Evolutionary conservation across 35 echinoderm and acorn worm genomes (phyloP).

Genomic region (Amphiura filiformis): DNA sequence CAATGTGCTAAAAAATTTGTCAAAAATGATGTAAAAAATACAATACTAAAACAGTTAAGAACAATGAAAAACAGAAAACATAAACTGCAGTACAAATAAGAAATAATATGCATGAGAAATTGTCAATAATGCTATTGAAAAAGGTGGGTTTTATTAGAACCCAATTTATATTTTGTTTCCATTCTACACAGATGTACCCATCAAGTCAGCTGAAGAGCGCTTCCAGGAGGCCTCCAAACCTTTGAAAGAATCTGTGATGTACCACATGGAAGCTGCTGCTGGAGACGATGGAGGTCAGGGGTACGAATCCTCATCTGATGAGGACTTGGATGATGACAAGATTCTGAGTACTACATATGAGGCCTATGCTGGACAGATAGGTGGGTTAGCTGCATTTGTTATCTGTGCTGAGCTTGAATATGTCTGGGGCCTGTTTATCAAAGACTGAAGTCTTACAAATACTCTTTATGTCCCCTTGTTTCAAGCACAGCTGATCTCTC

Average conservation of each 20-base stretch:
- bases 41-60: too few relatives aligned
- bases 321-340: constrained; percentile 14
- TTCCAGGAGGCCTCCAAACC: constrained; percentile 17
- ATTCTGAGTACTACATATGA: background rate
- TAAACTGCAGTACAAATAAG: too few relatives aligned
- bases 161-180: too few relatives aligned
- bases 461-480: background rate
- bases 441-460: background rate
- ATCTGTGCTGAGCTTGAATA: background rate
- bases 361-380: background rate
- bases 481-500: background rate
- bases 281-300: background rate
- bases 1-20: too few relatives aligned
- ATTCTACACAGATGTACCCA: too few relatives aligned
- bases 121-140: too few relatives aligned
- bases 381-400: background rate
- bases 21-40: too few relatives aligned
- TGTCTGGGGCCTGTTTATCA: background rate
- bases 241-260: constrained; percentile 5
- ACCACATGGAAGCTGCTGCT: background rate
- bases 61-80: too few relatives aligned
- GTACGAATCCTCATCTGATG: constrained; percentile 33
- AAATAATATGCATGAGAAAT: too few relatives aligned
- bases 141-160: too few relatives aligned
- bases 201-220: constrained; percentile 24